Evolutionary conservation across 2,888 invertebrate species (phyloP).

Genomic region (Synergus laeviventris): DNA sequence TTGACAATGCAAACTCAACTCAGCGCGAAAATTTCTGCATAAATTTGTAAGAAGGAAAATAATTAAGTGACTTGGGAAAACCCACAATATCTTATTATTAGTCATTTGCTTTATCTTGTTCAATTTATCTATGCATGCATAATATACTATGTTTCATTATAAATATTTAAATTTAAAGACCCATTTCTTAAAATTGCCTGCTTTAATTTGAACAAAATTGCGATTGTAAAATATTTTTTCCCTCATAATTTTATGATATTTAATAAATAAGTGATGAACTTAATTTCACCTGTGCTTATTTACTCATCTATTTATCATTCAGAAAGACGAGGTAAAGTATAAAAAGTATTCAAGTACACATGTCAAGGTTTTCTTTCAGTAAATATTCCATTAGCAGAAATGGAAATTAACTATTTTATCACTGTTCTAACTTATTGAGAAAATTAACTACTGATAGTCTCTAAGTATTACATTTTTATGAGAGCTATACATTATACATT

Average conservation of each 20-base stretch:
- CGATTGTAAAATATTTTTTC: background rate
- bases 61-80: too few species aligned
- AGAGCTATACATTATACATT: background rate
- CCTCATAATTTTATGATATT: background rate
- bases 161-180: background rate
- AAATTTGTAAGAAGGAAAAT: too few species aligned
- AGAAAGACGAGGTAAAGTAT: background rate
- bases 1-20: too few species aligned
- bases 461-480: background rate
- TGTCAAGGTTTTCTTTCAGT: slow-evolving; percentile 1
- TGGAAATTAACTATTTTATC: background rate
- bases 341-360: slow-evolving; percentile 10
- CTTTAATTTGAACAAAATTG: background rate
- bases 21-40: too few species aligned
- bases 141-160: too few species aligned
- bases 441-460: background rate
- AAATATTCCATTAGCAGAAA: slow-evolving; percentile 5
- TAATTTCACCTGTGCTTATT: background rate
- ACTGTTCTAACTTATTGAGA: background rate
- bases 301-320: slow-evolving; percentile 1
- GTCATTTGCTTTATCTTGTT: too few species aligned
- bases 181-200: too few species aligned
- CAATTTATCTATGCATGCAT: too few species aligned
- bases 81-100: too few species aligned
- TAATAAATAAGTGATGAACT: background rate